Conservation (phyloP, 2,797 vertebrate genomes). For the Lacerta bilineata region DNA sequence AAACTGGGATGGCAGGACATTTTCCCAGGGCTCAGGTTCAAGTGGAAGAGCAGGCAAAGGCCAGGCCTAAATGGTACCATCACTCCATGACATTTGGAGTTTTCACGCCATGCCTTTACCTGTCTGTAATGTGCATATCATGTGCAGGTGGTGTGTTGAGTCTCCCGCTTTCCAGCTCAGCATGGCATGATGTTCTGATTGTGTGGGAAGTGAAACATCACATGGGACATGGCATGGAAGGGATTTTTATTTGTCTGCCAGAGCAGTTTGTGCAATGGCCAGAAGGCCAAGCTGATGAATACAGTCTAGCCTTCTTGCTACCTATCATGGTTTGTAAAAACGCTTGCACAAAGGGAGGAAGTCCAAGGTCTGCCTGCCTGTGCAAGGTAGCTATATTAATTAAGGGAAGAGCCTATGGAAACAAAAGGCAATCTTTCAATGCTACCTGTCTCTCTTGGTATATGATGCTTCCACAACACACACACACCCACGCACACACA, state of each 20-base stretch:
- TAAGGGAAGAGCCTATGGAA: not conserved
- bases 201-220: not conserved
- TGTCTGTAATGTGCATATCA: conserved; percentile 2
- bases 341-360: not conserved
- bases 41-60: not conserved
- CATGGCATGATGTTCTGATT: not conserved
- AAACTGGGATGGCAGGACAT: not conserved
- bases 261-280: not conserved
- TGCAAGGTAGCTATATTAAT: not conserved
- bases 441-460: not conserved
- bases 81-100: not conserved
- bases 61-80: not conserved
- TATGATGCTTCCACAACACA: not conserved
- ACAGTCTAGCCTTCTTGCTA: not conserved
- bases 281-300: not conserved
- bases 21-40: not conserved
- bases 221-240: not conserved
- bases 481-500: no score
- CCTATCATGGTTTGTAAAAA: not conserved
- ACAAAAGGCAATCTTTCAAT: not conserved
- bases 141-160: not conserved
- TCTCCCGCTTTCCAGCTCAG: not conserved
- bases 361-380: not conserved
- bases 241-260: not conserved
- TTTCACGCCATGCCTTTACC: not conserved